Conservation (phyloP, 2,888 invertebrate species). For the Schizaphis graminum region DNA sequence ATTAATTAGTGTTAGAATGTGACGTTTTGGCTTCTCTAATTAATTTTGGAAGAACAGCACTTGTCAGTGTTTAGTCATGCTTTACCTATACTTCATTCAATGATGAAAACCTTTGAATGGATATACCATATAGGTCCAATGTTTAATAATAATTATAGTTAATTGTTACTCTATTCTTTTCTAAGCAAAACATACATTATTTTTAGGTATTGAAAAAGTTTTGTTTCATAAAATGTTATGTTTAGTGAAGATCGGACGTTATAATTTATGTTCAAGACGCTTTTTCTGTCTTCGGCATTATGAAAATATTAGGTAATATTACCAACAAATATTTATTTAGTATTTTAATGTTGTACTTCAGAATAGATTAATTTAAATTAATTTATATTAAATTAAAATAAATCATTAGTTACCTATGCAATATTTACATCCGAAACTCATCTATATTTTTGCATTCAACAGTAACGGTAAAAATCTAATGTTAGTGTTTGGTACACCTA, state of each 20-base stretch:
- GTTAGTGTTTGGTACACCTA: background rate
- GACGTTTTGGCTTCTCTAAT: slow-evolving; percentile 7
- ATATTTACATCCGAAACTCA: too few relatives aligned
- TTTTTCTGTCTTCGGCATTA: background rate
- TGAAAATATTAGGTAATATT: background rate
- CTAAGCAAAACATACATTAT: background rate
- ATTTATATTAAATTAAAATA: background rate
- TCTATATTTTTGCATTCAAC: background rate
- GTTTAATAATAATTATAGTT: background rate
- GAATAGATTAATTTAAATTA: background rate
- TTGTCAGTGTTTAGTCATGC: slow-evolving; percentile 29
- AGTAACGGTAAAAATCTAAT: background rate
- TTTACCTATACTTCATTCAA: background rate
- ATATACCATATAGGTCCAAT: background rate
- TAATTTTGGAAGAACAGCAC: slow-evolving; percentile 23
- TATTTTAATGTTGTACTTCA: background rate
- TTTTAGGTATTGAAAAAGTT: background rate
- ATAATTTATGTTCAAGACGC: background rate
- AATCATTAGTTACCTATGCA: background rate
- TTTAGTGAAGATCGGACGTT: background rate
- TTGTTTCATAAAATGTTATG: background rate
- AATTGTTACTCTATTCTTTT: background rate
- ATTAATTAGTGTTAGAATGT: slow-evolving; percentile 21
- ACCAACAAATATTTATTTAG: background rate
- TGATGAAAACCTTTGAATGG: background rate